Conservation (phyloP, 2,888 invertebrate species). For the Eupithecia centaureata region DNA sequence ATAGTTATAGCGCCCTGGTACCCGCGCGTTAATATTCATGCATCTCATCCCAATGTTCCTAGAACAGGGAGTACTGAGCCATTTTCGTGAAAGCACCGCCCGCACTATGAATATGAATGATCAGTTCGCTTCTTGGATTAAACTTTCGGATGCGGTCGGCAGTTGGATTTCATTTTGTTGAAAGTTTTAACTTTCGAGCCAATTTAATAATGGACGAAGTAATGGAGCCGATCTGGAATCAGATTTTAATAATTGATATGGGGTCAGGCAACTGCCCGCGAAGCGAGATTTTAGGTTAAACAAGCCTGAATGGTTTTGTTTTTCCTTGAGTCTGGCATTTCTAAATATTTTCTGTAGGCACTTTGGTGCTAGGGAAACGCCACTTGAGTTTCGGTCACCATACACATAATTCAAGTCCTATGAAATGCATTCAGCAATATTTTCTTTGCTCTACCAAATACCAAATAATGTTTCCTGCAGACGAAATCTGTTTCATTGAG, state of each 20-base stretch:
- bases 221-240: constrained; percentile 33
- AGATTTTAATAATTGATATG: constrained; percentile 34
- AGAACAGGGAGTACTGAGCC: constrained; percentile 63
- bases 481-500: constrained; percentile 13
- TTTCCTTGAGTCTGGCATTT: neutral
- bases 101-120: constrained; percentile 81
- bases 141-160: constrained; percentile 65
- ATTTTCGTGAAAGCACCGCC: constrained; percentile 81
- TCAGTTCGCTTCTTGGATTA: constrained; percentile 76
- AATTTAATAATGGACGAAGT: constrained; percentile 37
- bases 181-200: constrained; percentile 39
- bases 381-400: neutral
- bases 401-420: too few species aligned
- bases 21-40: constrained; percentile 82
- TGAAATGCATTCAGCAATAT: neutral
- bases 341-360: neutral
- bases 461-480: constrained; percentile 9
- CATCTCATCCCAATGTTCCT: constrained; percentile 78
- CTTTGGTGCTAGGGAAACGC: neutral
- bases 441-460: neutral
- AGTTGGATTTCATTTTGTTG: constrained; percentile 42
- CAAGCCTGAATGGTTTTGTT: neutral
- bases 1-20: constrained; percentile 79
- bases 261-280: constrained; percentile 20
- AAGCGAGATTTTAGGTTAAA: neutral